A percentile compares a stretch with the other conserved stretches of the same genome.
Conservation (phyloP, 2,888 invertebrate genomes). For the Phyllotreta cruciferae region DNA sequence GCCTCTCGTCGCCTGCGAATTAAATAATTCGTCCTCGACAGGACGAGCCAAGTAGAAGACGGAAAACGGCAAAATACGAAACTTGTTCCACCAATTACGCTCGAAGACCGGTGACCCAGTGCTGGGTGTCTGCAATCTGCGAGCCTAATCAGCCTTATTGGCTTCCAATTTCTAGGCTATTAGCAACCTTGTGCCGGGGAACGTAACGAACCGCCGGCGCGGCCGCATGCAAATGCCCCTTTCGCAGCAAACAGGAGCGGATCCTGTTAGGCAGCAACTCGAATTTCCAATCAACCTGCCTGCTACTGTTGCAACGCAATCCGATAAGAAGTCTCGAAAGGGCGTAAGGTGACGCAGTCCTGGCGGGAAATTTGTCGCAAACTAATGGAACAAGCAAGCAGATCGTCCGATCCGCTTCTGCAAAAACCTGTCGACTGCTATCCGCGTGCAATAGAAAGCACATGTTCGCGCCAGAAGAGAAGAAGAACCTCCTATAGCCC, state of each 20-base stretch:
- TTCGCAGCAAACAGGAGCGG: slow-evolving; percentile 15
- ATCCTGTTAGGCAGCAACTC: background rate
- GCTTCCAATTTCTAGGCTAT: slow-evolving; percentile 34
- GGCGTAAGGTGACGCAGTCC: slow-evolving; percentile 4
- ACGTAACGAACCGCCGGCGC: slow-evolving; percentile 23
- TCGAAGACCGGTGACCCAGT: background rate
- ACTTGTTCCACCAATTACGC: slow-evolving; percentile 5
- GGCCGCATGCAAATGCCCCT: slow-evolving; percentile 32
- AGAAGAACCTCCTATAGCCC: slow-evolving; percentile 33
- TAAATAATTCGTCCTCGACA: slow-evolving; percentile 1
- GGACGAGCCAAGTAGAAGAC: no score
- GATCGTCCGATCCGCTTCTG: background rate
- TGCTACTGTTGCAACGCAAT: no score
- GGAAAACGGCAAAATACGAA: background rate
- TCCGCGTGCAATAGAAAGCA: slow-evolving; percentile 29
- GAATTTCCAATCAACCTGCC: no score
- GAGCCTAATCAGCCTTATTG: slow-evolving; percentile 34
- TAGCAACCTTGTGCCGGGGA: slow-evolving; percentile 35
- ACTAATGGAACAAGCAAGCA: background rate
- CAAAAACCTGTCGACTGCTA: slow-evolving; percentile 15
- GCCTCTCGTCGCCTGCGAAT: background rate
- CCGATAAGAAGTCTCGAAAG: background rate
- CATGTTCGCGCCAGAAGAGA: slow-evolving; percentile 22
- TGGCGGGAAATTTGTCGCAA: background rate
- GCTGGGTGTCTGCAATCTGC: slow-evolving; percentile 2